Evolutionary conservation across 1,140 invertebrate genomes (phyloP), one percentile per base, ranked within the genome.

Genomic region (Lucilia cuprina): DNA sequence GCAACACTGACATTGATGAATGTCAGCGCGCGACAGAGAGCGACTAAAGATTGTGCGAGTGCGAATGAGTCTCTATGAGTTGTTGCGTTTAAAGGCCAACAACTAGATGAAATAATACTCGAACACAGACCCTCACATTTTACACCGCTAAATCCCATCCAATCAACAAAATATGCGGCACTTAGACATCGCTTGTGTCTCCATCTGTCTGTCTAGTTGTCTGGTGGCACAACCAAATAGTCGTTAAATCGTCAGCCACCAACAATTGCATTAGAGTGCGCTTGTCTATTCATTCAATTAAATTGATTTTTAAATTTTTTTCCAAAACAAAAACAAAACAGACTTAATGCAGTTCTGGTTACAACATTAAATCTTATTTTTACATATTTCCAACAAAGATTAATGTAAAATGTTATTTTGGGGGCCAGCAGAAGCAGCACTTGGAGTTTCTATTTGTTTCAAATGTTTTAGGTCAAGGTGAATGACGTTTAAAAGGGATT

Each of bases 1-100:
- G 86, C 86, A 86, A 85, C 86, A 87, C 86, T 78, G 75, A 86
- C 86, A 84, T 86, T 85, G 86, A 78, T 78, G 74, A 83, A 86
- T 50, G 83, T 75, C 50, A 35, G 49, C 83, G 83, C 77, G 86
- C 10, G 41, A 41, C 2, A 41, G 41, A 82, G 85, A 30, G 3
- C 25, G 25, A 30, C 1, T 30, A 30, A 85, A 86, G 83, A 77
- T 75, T 70, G 74, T 65, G 65, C 21, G 25, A 17, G 41, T 34
- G 49, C 13, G 49, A 12, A 5, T 49, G 49, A 5, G 49, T 49
- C 13, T 49, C 13, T 49, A 14, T 55, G 12, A 55, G 12, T 55
- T 30, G 41, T 41, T 55, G 50, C 50, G 50, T 55, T n/a, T 55
- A 55, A 55, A 55, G 50, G 50, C 50, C 50, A 55, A 55, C 50